Evolutionary conservation across 1,140 invertebrate genomes (phyloP).

Genomic region (Cryptotermes secundus): DNA sequence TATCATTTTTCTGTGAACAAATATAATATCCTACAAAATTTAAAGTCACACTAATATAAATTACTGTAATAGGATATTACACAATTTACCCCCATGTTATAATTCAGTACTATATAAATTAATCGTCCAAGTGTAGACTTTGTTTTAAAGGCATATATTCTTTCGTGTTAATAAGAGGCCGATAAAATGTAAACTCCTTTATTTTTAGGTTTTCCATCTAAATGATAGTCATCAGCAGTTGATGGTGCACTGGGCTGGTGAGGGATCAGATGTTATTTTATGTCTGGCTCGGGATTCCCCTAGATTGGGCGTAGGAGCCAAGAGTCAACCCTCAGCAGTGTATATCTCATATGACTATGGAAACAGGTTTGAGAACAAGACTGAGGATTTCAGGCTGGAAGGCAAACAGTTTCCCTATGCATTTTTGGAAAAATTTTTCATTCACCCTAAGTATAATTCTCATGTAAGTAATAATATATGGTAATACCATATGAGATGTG

Average conservation of each 20-base stretch:
- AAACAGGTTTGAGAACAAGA: constrained; percentile 72
- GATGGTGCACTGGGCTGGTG: constrained; percentile 88
- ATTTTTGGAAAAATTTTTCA: constrained; percentile 78
- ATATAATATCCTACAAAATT: no score
- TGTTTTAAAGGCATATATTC: no score
- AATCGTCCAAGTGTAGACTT: no score
- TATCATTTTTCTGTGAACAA: no score
- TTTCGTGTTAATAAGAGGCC: neutral
- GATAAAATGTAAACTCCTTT: constrained; percentile 36
- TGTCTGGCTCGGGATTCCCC: constrained; percentile 68
- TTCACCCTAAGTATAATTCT: constrained; percentile 73
- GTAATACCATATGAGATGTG: neutral
- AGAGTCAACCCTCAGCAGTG: constrained; percentile 60
- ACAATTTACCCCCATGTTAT: no score
- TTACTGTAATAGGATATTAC: no score
- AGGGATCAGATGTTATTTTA: constrained; percentile 80
- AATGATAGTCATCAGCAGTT: constrained; percentile 85
- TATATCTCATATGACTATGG: constrained; percentile 88
- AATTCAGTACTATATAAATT: no score
- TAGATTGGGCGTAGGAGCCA: constrained; percentile 45
- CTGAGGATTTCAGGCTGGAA: constrained; percentile 61
- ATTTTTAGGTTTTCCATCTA: constrained; percentile 63
- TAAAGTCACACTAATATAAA: no score
- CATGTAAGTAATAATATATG: constrained; percentile 60
- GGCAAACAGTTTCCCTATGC: constrained; percentile 58